A percentile compares a stretch with the other conserved stretches of the same genome.
phyloP scores from a whole-genome alignment of 2,113 vertebrate species.

The Onychostoma macrolepis region DNA sequence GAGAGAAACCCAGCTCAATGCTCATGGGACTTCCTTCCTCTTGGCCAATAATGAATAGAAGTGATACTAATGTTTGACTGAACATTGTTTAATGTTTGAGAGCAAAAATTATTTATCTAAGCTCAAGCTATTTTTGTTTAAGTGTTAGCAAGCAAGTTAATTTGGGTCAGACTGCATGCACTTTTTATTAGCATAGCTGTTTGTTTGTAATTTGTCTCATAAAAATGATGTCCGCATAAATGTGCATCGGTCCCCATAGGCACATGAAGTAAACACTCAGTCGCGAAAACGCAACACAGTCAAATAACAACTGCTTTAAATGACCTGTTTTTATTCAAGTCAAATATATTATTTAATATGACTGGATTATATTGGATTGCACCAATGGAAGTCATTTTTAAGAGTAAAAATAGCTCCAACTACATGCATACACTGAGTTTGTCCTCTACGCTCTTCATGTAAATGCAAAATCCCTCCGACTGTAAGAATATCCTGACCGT shows the following conservation, averaged over 20 bases:
- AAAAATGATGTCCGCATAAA: conserved; percentile 42
- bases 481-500: conserved; percentile 12
- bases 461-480: conserved; percentile 25
- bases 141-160: conserved; percentile 31
- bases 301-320: neutral
- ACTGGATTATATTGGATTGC: neutral
- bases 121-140: conserved; percentile 38
- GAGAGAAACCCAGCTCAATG: neutral
- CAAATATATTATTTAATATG: conserved; percentile 11
- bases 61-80: conserved; percentile 15
- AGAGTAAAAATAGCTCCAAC: neutral
- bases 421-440: neutral
- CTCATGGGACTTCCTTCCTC: conserved; percentile 7
- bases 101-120: conserved; percentile 40
- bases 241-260: conserved; percentile 26
- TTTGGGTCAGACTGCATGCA: conserved; percentile 35
- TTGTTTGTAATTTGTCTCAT: conserved; percentile 47
- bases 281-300: neutral
- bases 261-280: neutral
- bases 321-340: conserved; percentile 25
- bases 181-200: conserved; percentile 42
- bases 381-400: neutral
- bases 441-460: conserved; percentile 18
- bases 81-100: conserved; percentile 22
- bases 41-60: conserved; percentile 26